A percentile compares a stretch with the other conserved stretches of the same genome.
Evolutionary conservation across 1,140 invertebrate species (phyloP).

Genomic region (Vanessa tameamea): DNA sequence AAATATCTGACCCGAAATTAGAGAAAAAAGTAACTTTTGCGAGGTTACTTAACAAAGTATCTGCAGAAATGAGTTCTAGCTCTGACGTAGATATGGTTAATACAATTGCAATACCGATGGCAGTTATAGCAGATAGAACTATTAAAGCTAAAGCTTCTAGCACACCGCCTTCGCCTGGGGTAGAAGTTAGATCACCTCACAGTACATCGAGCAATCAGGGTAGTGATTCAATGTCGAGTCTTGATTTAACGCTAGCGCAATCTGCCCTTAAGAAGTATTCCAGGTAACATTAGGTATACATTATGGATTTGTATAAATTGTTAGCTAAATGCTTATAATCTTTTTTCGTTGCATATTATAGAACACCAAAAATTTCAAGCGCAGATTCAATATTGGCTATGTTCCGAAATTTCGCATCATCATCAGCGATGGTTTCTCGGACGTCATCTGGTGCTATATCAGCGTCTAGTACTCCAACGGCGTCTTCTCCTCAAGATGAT

Average conservation of each 20-base stretch:
- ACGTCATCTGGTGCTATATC: conserved; percentile 82
- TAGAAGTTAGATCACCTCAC: conserved; percentile 82
- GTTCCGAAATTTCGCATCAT: conserved; percentile 85
- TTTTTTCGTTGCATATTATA: conserved; percentile 37
- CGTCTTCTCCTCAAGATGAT: conserved; percentile 86
- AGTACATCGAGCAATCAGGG: conserved; percentile 85
- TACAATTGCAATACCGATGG: conserved; percentile 78
- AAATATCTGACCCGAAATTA: conserved; percentile 83
- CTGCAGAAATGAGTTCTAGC: conserved; percentile 86
- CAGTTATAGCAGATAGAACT: conserved; percentile 70
- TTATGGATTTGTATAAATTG: conserved; percentile 17
- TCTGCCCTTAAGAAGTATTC: conserved; percentile 74
- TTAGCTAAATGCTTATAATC: conserved; percentile 3
- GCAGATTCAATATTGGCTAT: conserved; percentile 89
- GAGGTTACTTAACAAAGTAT: conserved; percentile 86
- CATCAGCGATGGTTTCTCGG: conserved; percentile 78
- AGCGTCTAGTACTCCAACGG: conserved; percentile 83
- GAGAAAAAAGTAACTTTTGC: conserved; percentile 90
- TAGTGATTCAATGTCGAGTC: conserved; percentile 85
- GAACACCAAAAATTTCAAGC: conserved; percentile 83
- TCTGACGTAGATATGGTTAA: conserved; percentile 83
- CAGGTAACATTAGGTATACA: conserved; percentile 46
- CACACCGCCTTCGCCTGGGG: conserved; percentile 78
- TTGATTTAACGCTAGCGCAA: conserved; percentile 82
- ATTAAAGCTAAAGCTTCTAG: conserved; percentile 76